Percentiles rank a stretch among this genome's conserved stretches.
Conservation (phyloP, 2,113 vertebrate genomes). For the Aldabrachelys gigantea region DNA sequence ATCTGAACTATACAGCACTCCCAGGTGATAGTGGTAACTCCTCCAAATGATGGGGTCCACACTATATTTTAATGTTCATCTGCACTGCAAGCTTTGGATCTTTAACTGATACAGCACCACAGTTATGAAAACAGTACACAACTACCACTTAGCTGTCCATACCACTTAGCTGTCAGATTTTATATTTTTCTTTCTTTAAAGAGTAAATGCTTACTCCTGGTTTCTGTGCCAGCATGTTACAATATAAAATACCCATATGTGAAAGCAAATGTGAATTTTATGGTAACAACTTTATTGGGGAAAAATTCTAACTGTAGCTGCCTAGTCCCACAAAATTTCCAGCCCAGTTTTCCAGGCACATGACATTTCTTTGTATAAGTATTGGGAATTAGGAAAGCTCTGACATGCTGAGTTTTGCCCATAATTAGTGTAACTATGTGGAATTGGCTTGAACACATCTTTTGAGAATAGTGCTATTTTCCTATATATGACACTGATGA, state of each 20-base stretch:
- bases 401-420: not conserved
- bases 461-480: not conserved
- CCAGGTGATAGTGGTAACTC: not conserved
- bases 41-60: not conserved
- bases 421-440: not conserved
- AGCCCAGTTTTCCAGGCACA: not conserved
- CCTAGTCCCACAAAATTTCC: not conserved
- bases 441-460: constrained; percentile 13
- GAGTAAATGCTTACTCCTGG: not conserved
- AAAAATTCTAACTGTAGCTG: not conserved
- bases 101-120: accelerated
- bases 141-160: not conserved
- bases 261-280: not conserved
- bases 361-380: not conserved
- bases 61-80: not conserved
- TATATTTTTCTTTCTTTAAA: not conserved
- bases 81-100: not conserved
- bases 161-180: not conserved
- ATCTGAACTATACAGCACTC: not conserved
- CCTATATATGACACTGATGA: not conserved
- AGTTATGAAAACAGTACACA: not conserved
- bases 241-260: not conserved
- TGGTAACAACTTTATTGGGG: not conserved
- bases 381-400: not conserved
- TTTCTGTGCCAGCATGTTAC: not conserved